These are phyloP conservation scores for Dipodomys merriami DNA, from an alignment of 2,113 vertebrate species.

Conservation along the genomic window DNA sequence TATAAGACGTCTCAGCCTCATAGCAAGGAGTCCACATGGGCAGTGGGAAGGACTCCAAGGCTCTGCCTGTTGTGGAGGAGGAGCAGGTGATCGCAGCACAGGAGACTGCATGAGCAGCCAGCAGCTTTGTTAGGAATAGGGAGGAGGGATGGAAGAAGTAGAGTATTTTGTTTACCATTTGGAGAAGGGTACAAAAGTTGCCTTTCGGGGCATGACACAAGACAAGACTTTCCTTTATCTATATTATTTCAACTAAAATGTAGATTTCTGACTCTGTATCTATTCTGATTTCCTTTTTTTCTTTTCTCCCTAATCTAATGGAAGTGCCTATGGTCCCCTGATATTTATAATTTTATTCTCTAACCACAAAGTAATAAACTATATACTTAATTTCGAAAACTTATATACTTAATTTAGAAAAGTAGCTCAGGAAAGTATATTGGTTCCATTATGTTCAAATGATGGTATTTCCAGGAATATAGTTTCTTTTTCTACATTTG, in stretches of 20 bases:
- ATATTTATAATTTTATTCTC: not conserved
- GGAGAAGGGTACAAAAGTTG: not conserved
- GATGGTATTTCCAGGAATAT: not conserved
- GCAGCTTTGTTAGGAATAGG: no score
- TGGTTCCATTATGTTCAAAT: not conserved
- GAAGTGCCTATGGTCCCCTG: not conserved
- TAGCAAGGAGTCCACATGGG: accelerated
- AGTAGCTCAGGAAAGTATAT: not conserved
- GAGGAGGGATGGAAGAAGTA: not conserved
- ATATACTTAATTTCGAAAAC: not conserved
- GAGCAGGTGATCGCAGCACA: not conserved
- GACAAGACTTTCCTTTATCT: not conserved
- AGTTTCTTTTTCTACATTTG: not conserved
- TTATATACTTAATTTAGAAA: not conserved
- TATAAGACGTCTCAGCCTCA: not conserved
- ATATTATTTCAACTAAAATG: not conserved
- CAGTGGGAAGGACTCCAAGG: not conserved
- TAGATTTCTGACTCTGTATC: not conserved
- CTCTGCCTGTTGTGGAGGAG: not conserved
- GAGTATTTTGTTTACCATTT: no score
- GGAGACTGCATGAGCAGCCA: not conserved
- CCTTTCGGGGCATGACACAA: not conserved
- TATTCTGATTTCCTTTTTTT: not conserved
- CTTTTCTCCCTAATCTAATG: not conserved
- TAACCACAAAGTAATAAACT: not conserved